phyloP scores from a whole-genome alignment of 1,140 invertebrate genomes.

The Drosophila obscura region DNA sequence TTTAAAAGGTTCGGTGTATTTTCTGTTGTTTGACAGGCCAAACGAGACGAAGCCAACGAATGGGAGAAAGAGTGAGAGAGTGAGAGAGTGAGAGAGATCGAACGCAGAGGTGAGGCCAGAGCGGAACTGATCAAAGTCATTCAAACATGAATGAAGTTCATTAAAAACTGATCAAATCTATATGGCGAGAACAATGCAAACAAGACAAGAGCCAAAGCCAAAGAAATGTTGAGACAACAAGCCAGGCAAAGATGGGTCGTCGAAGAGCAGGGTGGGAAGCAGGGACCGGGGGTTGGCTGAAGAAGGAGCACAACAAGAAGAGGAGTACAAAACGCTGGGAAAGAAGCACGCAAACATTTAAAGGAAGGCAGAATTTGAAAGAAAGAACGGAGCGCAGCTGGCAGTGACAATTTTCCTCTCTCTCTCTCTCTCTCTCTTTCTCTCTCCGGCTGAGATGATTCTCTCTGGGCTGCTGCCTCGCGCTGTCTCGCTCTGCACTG shows the following conservation, averaged over 20 bases:
- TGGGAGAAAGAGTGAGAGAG: not conserved
- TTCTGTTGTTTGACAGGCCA: constrained; percentile 51
- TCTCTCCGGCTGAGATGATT: not conserved
- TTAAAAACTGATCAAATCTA: constrained; percentile 83
- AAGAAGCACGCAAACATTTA: constrained; percentile 1
- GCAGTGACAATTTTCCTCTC: constrained; percentile 51
- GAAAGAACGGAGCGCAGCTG: constrained; percentile 27
- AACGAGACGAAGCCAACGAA: not conserved
- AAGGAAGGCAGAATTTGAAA: constrained; percentile 19
- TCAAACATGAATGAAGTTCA: constrained; percentile 83
- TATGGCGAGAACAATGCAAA: constrained; percentile 82
- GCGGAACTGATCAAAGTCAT: constrained; percentile 83
- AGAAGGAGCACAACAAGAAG: too few species aligned
- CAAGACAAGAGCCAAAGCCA: constrained; percentile 56
- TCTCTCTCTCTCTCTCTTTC: not conserved
- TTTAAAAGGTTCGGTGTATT: constrained; percentile 67
- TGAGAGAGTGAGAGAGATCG: not conserved
- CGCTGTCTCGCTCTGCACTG: not conserved
- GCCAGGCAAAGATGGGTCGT: constrained; percentile 6
- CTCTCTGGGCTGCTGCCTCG: not conserved
- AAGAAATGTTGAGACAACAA: constrained; percentile 73
- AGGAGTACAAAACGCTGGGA: constrained; percentile 24
- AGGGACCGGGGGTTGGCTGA: too few species aligned
- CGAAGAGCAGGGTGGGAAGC: not conserved
- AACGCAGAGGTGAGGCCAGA: constrained; percentile 41